Conservation (phyloP, 2,888 invertebrate species). For the Cataglyphis altisquamis region DNA sequence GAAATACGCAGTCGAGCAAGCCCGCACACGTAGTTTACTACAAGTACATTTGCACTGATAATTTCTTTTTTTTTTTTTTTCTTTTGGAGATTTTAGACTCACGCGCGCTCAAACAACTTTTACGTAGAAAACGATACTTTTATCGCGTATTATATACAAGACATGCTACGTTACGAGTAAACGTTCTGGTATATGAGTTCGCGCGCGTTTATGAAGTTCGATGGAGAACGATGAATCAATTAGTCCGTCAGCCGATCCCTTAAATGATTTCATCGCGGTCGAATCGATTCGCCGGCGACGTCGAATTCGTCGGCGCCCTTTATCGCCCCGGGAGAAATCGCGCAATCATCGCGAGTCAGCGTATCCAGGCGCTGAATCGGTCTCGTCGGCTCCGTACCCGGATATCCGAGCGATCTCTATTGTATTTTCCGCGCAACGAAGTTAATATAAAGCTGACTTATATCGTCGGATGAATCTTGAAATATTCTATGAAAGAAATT, state of each 20-base stretch:
- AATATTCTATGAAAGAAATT: slow-evolving; percentile 1
- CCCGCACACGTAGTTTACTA: slow-evolving; percentile 35
- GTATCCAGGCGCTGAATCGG: slow-evolving; percentile 26
- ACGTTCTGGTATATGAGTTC: not conserved
- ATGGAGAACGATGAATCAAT: slow-evolving; percentile 65
- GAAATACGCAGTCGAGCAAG: slow-evolving; percentile 63
- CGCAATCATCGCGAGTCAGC: slow-evolving; percentile 50
- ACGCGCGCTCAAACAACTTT: not conserved
- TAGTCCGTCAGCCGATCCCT: slow-evolving; percentile 53
- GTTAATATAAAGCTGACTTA: slow-evolving; percentile 34
- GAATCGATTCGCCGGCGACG: slow-evolving; percentile 43
- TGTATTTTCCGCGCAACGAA: slow-evolving; percentile 29
- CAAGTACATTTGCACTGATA: not conserved
- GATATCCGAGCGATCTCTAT: slow-evolving; percentile 47
- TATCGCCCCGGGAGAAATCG: slow-evolving; percentile 45
- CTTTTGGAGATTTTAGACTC: not conserved
- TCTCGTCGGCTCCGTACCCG: slow-evolving; percentile 21
- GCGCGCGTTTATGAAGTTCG: slow-evolving; percentile 35
- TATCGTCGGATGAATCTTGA: slow-evolving; percentile 28
- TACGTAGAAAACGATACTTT: not conserved
- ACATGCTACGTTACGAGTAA: not conserved
- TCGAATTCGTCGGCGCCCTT: slow-evolving; percentile 31
- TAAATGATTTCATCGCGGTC: slow-evolving; percentile 63
- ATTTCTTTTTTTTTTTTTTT: not conserved
- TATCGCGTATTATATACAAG: not conserved